phyloP scores from a whole-genome alignment of 2,888 invertebrate species.

The Bedellia somnulentella region DNA sequence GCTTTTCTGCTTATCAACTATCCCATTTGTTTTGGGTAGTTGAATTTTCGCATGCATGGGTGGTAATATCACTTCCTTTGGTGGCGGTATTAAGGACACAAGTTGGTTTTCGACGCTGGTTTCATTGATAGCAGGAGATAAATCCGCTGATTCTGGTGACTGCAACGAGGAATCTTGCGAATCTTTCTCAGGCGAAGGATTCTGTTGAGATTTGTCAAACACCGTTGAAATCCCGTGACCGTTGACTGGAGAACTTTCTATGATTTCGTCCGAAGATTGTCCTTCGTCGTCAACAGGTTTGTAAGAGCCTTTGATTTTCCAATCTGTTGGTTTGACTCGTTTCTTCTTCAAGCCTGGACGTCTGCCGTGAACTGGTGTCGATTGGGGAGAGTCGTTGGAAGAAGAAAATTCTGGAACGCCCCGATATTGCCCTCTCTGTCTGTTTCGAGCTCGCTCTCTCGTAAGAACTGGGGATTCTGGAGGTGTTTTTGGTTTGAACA shows the following conservation, averaged over 20 bases:
- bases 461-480: slow-evolving; percentile 5
- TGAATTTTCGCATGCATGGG: not conserved
- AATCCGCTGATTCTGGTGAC: not conserved
- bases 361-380: slow-evolving; percentile 58
- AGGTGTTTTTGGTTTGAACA: slow-evolving; percentile 2
- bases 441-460: slow-evolving; percentile 10
- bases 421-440: slow-evolving; percentile 11
- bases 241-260: slow-evolving; percentile 1
- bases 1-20: slow-evolving; percentile 21
- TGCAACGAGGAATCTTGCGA: slow-evolving; percentile 1
- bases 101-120: too few relatives aligned
- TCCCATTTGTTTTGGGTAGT: not conserved
- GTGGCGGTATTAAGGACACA: not conserved
- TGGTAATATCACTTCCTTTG: not conserved
- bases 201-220: slow-evolving; percentile 11
- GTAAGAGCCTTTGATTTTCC: slow-evolving; percentile 38
- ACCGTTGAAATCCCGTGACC: slow-evolving; percentile 9
- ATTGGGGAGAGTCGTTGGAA: slow-evolving; percentile 33
- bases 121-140: not conserved
- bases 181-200: slow-evolving; percentile 2
- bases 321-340: slow-evolving; percentile 30
- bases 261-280: slow-evolving; percentile 33
- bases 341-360: slow-evolving; percentile 39
- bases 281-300: slow-evolving; percentile 33
- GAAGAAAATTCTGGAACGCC: slow-evolving; percentile 13